Base-by-base conservation (phyloP, 2,888 invertebrate genomes). In the Xylota sylvarum region DNA sequence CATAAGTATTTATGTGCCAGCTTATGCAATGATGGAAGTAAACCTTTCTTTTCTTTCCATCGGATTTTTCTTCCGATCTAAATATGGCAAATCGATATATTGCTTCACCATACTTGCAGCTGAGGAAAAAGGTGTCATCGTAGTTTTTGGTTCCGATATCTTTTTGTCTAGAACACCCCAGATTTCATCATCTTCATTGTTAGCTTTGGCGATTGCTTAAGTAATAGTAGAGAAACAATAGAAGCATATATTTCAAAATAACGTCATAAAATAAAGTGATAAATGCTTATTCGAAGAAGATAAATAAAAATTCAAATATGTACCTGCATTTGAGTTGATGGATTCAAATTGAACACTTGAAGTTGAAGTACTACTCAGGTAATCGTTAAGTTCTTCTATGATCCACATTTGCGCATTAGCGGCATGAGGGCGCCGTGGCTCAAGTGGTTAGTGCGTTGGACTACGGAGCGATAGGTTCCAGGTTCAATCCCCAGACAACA, bases 121-220 rank as follows among this genome's bases (percentile, higher is more conserved):
- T 43, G 30, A 40, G 5, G 55, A 52, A 43, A 17, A 40, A 17
- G 30, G 17, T 6, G 55, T 55, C 14, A 55, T 55, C 4, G 27
- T 37, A 40, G 69, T 23, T 30, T 55, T 7, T 43, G 40, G 17
- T 69, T 69, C 27, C 23, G 27, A 69, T 23, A 69, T 14, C 40
- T 40, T 67, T 55, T 52, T 55, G 40, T 67, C 52, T 30, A 55
- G 37, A 37, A 55, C 50, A 35, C 50, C 67, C 50, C 65, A 50
- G 50, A 52, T 52, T 55, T 40, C 67, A 67, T 65, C 32, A 46
- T 12, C 52, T 67, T 67, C 52, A 5, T 40, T 55, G 40, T 40
- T 40, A 40, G 37, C 40, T 37, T 52, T 40, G 10, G 40, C 40
- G 27, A 27, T 55, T 69, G 40, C 40, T 55, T 27, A 14, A 32